phyloP scores from a whole-genome alignment of 2,888 invertebrate genomes.

The Bedellia somnulentella region DNA sequence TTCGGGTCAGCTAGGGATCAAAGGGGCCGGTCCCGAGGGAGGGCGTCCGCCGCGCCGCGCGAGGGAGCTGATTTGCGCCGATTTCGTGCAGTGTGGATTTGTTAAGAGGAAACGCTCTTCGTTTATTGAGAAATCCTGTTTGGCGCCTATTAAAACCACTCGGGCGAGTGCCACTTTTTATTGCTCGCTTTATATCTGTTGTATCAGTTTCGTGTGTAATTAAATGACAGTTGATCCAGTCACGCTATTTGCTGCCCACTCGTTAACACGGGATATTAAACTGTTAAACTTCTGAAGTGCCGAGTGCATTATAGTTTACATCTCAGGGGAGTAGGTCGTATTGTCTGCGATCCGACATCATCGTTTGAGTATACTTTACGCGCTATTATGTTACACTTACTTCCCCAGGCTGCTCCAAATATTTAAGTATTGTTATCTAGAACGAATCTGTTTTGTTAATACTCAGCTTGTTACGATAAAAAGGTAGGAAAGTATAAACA shows the following conservation, averaged over 20 bases:
- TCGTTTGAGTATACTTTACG: too few relatives aligned
- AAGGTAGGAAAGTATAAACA: too few relatives aligned
- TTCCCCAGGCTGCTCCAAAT: neutral
- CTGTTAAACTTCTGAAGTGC: too few relatives aligned
- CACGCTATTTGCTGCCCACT: too few relatives aligned
- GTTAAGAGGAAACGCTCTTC: conserved; percentile 53
- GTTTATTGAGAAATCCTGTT: conserved; percentile 46
- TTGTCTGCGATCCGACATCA: too few relatives aligned
- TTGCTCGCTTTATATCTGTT: too few relatives aligned
- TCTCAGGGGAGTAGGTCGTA: too few relatives aligned
- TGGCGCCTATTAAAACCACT: conserved; percentile 56
- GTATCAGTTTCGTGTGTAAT: neutral
- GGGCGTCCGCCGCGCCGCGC: conserved; percentile 18
- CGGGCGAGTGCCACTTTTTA: conserved; percentile 15
- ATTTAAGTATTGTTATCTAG: conserved; percentile 1
- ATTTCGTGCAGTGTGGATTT: conserved; percentile 51
- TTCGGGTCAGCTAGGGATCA: conserved; percentile 61
- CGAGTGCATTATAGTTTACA: too few relatives aligned
- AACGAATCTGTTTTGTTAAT: conserved; percentile 14
- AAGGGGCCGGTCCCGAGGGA: conserved; percentile 53
- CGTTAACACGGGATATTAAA: too few relatives aligned
- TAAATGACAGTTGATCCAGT: too few relatives aligned
- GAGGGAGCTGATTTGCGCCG: conserved; percentile 43
- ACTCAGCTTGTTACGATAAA: conserved; percentile 9
- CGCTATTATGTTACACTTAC: too few relatives aligned